A percentile compares a stretch with the other conserved stretches of the same genome.
phyloP scores from a whole-genome alignment of 1,140 invertebrate genomes.

The Doryteuthis pealeii region DNA sequence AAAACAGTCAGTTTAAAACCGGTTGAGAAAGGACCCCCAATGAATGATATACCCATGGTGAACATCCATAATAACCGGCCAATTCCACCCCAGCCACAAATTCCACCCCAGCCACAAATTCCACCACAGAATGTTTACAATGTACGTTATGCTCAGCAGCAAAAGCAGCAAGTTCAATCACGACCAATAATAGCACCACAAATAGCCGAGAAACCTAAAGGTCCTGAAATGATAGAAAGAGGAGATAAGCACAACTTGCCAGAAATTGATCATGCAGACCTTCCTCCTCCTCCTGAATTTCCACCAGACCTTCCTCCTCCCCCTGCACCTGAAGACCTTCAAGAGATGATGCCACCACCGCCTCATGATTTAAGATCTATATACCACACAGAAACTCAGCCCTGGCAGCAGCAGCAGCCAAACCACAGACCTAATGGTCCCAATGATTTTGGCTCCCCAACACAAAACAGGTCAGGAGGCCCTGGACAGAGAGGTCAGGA shows the following conservation, averaged over 20 bases:
- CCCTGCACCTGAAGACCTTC: conserved; percentile 35
- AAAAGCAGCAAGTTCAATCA: conserved; percentile 22
- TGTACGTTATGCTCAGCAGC: conserved; percentile 17
- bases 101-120: conserved; percentile 7
- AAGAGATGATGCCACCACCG: conserved; percentile 49
- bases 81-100: conserved; percentile 22
- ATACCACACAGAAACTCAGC: conserved; percentile 35
- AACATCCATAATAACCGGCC: conserved; percentile 41
- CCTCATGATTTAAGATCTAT: conserved; percentile 29
- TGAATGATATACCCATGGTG: conserved; percentile 39
- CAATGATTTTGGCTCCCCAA: conserved; percentile 25
- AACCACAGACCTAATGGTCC: neutral
- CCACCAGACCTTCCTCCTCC: conserved; percentile 47
- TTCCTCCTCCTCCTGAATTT: conserved; percentile 37
- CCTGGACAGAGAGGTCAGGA: conserved; percentile 3
- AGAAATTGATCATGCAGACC: conserved; percentile 20
- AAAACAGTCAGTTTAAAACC: conserved; percentile 43
- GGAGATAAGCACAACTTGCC: neutral
- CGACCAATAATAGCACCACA: conserved; percentile 17
- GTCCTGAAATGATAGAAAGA: no score
- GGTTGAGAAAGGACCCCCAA: conserved; percentile 25
- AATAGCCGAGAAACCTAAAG: conserved; percentile 2
- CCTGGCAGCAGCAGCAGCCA: conserved; percentile 28
- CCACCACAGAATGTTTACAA: conserved; percentile 20
- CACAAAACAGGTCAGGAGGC: conserved; percentile 22